Evolutionary conservation across 2,113 vertebrate genomes (phyloP).

Genomic region (Tiliqua scincoides): DNA sequence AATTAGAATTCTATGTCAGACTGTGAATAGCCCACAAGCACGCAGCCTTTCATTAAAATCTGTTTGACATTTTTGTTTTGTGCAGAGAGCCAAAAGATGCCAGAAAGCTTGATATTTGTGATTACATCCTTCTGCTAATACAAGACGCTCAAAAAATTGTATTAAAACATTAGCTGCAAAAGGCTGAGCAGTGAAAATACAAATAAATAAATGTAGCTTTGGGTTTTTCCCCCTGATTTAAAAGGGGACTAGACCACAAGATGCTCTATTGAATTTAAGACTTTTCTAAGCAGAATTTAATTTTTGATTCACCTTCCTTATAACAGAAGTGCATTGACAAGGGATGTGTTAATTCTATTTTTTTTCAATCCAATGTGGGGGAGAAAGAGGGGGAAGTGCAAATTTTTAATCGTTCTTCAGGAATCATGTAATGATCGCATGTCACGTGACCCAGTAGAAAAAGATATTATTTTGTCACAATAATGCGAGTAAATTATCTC

Average conservation of each 20-base stretch:
- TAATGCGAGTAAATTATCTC: slow-evolving; percentile 76
- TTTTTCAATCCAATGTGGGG: neutral
- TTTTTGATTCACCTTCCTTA: slow-evolving; percentile 39
- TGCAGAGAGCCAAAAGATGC: slow-evolving; percentile 75
- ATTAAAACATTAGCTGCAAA: slow-evolving; percentile 62
- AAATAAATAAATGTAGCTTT: slow-evolving; percentile 36
- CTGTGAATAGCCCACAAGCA: slow-evolving; percentile 77
- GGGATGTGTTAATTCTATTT: slow-evolving; percentile 26
- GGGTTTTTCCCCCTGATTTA: neutral
- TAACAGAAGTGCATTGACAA: slow-evolving; percentile 26
- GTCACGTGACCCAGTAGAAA: slow-evolving; percentile 58
- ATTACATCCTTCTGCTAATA: slow-evolving; percentile 77
- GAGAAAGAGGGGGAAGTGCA: slow-evolving; percentile 1
- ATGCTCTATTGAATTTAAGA: neutral
- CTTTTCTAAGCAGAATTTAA: neutral
- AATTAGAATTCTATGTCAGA: slow-evolving; percentile 76
- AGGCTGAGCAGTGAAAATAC: slow-evolving; percentile 52
- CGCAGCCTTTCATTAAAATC: slow-evolving; percentile 81
- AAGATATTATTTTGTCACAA: slow-evolving; percentile 78
- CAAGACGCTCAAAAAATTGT: slow-evolving; percentile 63
- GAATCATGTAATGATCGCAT: slow-evolving; percentile 67
- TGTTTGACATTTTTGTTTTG: slow-evolving; percentile 82
- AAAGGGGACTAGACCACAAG: neutral
- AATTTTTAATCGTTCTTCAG: slow-evolving; percentile 67
- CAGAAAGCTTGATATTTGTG: slow-evolving; percentile 80